Evolutionary conservation across 2,797 vertebrate genomes (phyloP), one percentile per base, ranked within the genome.

Genomic region (Cirrhinus mrigala): DNA sequence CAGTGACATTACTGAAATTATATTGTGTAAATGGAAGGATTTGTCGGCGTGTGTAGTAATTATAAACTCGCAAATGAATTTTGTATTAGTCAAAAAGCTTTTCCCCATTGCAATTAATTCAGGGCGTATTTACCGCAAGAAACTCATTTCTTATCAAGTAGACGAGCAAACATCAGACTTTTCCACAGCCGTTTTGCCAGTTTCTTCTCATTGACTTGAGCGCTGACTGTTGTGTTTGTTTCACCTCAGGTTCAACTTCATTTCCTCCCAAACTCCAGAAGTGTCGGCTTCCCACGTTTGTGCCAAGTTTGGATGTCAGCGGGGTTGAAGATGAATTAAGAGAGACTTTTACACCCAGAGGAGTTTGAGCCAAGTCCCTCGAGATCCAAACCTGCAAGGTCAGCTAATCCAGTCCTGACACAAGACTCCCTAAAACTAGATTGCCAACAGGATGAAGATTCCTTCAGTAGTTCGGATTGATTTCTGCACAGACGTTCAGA

Each of bases 1-100:
- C 20, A 84, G 75, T 86, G 56, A 81, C 80, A 81, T 83, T 76
- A 60, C n/a, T 75, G 64, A 66, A 70, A 68, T 84, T 14, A 83
- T 83, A 29, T 29, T 84, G 60, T 77, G 58, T 10, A 58, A 78
- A 56, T 69, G 62, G 37, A 58, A 78, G 58, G 24, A 70, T 56
- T 29, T 58, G 24, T 56, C 10, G 37, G 33, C 64, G 4, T 48
- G 82, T 77, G 75, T 70, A 10, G 48, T 58, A 69, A 84, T 78
- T 69, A 84, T 69, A 46, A 78, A 58, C 62, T 58, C 15, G 74
- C 82, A 84, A 77, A 84, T 46, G 0, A 77, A 54, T 77, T 76
- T 60, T 14, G 20, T 75, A 24, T 75, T 75, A 24, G 70, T 64
- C 70, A 27, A 75, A 62, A n/a, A 50, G 71, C 27, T 6, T 83